Conservation (phyloP, 2,797 vertebrate species). For the Spheniscus humboldti region DNA sequence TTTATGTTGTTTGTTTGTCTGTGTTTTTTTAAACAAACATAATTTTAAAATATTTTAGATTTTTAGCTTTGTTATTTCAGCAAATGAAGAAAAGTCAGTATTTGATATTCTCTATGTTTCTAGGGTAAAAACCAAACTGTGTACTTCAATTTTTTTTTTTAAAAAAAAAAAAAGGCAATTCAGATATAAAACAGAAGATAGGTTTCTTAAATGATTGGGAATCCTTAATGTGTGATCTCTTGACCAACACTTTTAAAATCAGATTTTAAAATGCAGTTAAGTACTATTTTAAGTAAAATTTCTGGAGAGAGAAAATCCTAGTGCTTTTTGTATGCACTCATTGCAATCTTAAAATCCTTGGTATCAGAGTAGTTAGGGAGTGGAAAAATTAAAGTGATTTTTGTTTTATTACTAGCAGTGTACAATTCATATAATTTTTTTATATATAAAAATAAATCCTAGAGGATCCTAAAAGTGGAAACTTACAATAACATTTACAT, state of each 20-base stretch:
- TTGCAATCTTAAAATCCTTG: background rate
- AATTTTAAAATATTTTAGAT: background rate
- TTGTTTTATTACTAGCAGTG: background rate
- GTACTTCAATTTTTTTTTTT: background rate
- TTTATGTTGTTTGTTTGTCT: no score
- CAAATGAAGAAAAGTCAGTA: background rate
- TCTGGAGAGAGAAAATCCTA: background rate
- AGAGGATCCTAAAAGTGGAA: background rate
- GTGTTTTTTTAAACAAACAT: background rate
- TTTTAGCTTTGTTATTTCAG: background rate
- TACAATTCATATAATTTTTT: background rate
- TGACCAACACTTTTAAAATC: background rate
- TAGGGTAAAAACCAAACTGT: background rate
- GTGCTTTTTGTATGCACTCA: background rate
- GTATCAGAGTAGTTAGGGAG: no score
- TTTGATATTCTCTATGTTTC: background rate
- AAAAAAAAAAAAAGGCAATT: no score
- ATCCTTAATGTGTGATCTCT: background rate
- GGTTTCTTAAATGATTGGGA: background rate
- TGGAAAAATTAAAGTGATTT: background rate
- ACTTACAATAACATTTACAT: background rate
- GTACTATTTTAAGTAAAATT: background rate
- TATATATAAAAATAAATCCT: background rate
- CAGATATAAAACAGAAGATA: background rate
- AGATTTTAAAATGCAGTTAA: background rate